A percentile compares a stretch with the other conserved stretches of the same genome.
Evolutionary conservation across 2,797 vertebrate genomes (phyloP).

Genomic region (Carapus acus): DNA sequence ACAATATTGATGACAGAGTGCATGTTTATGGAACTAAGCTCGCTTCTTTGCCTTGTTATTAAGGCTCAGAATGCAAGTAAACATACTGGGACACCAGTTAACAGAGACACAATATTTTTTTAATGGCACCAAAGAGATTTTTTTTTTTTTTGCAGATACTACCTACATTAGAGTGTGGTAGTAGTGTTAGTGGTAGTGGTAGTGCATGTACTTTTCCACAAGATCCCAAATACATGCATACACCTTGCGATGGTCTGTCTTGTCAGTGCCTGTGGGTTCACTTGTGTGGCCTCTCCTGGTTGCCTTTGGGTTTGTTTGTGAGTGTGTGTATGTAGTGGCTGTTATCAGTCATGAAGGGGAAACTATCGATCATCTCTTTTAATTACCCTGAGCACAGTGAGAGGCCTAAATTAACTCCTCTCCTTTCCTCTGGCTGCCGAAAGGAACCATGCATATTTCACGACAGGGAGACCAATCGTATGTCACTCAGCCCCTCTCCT

Average conservation of each 20-base stretch:
- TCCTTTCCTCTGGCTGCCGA: constrained; percentile 67
- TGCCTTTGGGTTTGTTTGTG: constrained; percentile 10
- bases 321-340: constrained; percentile 47
- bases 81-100: not conserved
- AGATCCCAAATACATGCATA: constrained; percentile 8
- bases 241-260: constrained; percentile 17
- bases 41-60: constrained; percentile 45
- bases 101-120: constrained; percentile 20
- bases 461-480: constrained; percentile 67
- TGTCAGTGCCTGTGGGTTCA: constrained; percentile 26
- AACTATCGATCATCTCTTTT: constrained; percentile 83
- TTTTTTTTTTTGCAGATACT: too few relatives aligned
- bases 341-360: constrained; percentile 73
- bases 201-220: constrained; percentile 1
- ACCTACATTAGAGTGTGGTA: too few relatives aligned
- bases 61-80: constrained; percentile 38
- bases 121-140: not conserved
- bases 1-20: constrained; percentile 92
- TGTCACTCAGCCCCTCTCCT: constrained; percentile 72
- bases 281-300: constrained; percentile 23
- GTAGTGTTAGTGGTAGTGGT: not conserved
- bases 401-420: constrained; percentile 81
- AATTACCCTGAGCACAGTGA: constrained; percentile 78
- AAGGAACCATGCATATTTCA: constrained; percentile 83
- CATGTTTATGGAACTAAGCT: constrained; percentile 74